A percentile compares a stretch with the other conserved stretches of the same genome.
phyloP scores from a whole-genome alignment of 2,888 invertebrate species.

The Tipula unca region DNA sequence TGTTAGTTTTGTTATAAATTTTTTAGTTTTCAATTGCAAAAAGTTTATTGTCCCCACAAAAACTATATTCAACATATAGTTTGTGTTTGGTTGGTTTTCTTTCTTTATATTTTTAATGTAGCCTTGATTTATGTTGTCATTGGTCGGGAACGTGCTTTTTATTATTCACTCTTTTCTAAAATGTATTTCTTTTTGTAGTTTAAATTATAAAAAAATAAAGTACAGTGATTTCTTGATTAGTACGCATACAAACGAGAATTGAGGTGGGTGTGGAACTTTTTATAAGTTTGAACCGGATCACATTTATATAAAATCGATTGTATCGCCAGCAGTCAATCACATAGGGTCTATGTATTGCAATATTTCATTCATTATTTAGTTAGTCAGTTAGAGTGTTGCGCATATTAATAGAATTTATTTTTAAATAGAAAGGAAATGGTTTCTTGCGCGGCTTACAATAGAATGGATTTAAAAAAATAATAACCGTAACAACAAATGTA shows the following conservation, averaged over 20 bases:
- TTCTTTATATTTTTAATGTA: neutral
- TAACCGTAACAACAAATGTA: neutral
- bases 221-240: neutral
- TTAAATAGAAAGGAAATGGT: neutral
- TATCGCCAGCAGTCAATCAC: neutral
- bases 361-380: neutral
- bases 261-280: neutral
- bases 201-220: neutral
- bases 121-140: neutral
- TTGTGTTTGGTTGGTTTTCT: neutral
- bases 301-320: neutral
- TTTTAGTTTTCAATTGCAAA: neutral
- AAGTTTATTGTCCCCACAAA: conserved; percentile 10
- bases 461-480: neutral
- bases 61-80: neutral
- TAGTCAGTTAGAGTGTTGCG: neutral
- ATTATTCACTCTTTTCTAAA: neutral
- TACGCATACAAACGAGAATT: neutral
- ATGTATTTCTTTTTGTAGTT: neutral
- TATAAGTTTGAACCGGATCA: neutral
- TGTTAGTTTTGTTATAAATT: neutral
- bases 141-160: neutral
- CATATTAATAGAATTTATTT: neutral
- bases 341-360: neutral
- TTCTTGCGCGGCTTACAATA: neutral